Base-by-base conservation (phyloP, 1,140 invertebrate genomes). In the Orchestia grillus region DNA sequence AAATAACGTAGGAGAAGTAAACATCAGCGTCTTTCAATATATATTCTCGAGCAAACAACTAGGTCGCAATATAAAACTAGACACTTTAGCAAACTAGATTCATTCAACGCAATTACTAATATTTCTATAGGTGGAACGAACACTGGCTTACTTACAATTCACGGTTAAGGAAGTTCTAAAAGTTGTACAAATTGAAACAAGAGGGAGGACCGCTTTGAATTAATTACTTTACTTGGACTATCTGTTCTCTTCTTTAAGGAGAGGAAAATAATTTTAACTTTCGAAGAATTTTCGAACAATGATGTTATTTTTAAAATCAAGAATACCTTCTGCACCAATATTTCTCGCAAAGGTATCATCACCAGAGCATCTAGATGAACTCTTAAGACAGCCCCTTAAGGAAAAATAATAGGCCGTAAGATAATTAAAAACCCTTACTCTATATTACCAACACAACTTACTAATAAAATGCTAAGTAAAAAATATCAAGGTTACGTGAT, bases 61-160 rank as follows among this genome's bases (percentile, higher is more conserved):
- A 77, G 62, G 62, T 36, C 62, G 28, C 36, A 77, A 28, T 77
- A 77, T 28, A 77, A 77, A 77, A 77, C 62, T 77, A 77, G 62
- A 77, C 62, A 77, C 62, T 77, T 77, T 77, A 77, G 62, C 62
- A 77, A 77, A 77, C 62, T 77, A 77, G 62, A 77, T 77, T 53
- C 47, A 77, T 77, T 77, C 62, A 77, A 77, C 28, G 62, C 62
- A 77, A 77, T 23, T 3, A 77, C 62, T 77, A 23, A 77, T 77
- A 36, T 77, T 23, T 23, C 62, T 36, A 77, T 28, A 77, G 11
- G 62, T 28, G 36, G 1, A 77, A 77, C 62, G 15, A 77, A 77
- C 62, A 77, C 36, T 77, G 11, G 62, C 36, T 28, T 28, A 15
- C 62, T 77, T 77, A 77, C 62, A 77, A 36, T 77, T 77, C 11